Conservation (phyloP, 2,797 vertebrate species). For the Acanthopagrus latus region DNA sequence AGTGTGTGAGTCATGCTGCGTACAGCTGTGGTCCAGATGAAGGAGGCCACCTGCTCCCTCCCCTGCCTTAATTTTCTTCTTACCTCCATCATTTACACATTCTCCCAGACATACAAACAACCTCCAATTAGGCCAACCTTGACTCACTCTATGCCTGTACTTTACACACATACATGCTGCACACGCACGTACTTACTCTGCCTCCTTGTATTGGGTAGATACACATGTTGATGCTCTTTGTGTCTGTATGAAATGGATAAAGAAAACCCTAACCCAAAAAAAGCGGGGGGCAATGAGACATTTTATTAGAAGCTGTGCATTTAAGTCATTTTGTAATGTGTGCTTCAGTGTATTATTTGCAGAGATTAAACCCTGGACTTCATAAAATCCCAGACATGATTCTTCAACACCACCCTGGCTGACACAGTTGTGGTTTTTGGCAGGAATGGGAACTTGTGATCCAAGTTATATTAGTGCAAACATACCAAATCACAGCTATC, state of each 20-base stretch:
- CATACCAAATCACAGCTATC: constrained; percentile 47
- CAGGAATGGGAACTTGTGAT: constrained; percentile 34
- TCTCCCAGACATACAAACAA: constrained; percentile 84
- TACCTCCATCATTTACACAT: constrained; percentile 83
- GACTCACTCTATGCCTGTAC: constrained; percentile 61
- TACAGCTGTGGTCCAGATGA: constrained; percentile 88
- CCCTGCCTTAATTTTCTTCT: constrained; percentile 70
- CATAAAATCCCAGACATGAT: constrained; percentile 54
- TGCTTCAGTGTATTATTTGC: constrained; percentile 41
- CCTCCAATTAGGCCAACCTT: constrained; percentile 82
- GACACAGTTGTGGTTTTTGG: constrained; percentile 60
- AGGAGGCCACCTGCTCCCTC: constrained; percentile 85
- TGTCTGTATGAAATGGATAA: not conserved
- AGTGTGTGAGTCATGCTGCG: constrained; percentile 82
- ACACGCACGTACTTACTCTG: constrained; percentile 17
- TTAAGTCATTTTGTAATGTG: constrained; percentile 22
- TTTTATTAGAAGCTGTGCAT: not conserved
- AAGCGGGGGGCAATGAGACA: not conserved
- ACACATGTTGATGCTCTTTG: constrained; percentile 24
- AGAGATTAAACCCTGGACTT: constrained; percentile 43
- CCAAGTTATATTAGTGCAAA: constrained; percentile 58
- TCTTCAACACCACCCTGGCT: constrained; percentile 38
- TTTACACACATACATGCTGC: constrained; percentile 19
- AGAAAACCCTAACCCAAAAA: too few relatives aligned
- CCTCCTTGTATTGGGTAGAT: constrained; percentile 22